Percentiles rank a stretch among this genome's conserved stretches.
Conservation (phyloP, 2,888 invertebrate species). For the Conops quadrifasciatus region DNA sequence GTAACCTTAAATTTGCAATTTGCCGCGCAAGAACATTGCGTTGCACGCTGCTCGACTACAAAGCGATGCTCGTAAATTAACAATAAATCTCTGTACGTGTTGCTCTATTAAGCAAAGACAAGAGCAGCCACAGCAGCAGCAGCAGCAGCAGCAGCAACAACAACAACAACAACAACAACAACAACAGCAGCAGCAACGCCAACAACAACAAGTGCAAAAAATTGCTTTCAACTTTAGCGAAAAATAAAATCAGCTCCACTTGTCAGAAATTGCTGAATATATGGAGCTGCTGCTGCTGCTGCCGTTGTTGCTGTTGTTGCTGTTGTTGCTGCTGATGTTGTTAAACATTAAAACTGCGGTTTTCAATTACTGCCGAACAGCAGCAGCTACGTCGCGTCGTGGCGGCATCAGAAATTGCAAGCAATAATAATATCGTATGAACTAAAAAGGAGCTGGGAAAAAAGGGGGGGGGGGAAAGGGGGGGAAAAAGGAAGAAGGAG, state of each 20-base stretch:
- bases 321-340: not conserved
- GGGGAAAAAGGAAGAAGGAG: not conserved
- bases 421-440: constrained; percentile 7
- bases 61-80: constrained; percentile 18
- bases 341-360: constrained; percentile 28
- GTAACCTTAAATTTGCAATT: not conserved
- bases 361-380: constrained; percentile 26
- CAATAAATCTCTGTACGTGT: constrained; percentile 24
- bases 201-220: not conserved
- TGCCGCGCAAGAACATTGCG: not conserved
- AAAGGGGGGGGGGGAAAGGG: not conserved
- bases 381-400: not conserved
- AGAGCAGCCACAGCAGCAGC: constrained; percentile 14
- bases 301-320: too few relatives aligned
- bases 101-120: constrained; percentile 12
- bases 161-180: not conserved
- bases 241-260: constrained; percentile 12
- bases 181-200: constrained; percentile 5
- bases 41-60: not conserved
- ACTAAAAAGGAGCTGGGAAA: not conserved
- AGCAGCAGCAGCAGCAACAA: not conserved
- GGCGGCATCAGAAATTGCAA: constrained; percentile 1
- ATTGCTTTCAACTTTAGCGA: not conserved
- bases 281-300: too few relatives aligned
- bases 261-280: constrained; percentile 25